These are phyloP conservation scores for Chascanopsetta lugubris DNA, from an alignment of 2,113 vertebrate genomes.

Conservation along the genomic window DNA sequence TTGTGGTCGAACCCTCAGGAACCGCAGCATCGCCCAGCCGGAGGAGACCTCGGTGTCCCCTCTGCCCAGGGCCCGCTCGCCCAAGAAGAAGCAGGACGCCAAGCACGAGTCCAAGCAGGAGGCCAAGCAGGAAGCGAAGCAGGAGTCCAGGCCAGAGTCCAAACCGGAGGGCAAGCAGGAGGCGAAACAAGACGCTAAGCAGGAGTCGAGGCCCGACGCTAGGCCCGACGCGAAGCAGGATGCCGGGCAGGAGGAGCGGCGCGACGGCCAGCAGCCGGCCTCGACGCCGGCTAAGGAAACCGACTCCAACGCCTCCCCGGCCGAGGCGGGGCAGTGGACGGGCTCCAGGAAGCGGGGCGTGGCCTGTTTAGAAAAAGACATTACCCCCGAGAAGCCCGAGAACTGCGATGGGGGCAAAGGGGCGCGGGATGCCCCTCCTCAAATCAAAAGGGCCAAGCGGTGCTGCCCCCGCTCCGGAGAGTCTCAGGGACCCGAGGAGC, in stretches of 20 bases:
- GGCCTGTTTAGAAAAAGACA: slow-evolving; percentile 89
- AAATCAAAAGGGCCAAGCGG: slow-evolving; percentile 91
- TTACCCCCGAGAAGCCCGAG: slow-evolving; percentile 85
- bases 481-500: slow-evolving; percentile 87
- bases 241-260: slow-evolving; percentile 37
- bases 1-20: slow-evolving; percentile 98
- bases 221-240: slow-evolving; percentile 51
- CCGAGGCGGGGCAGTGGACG: slow-evolving; percentile 85
- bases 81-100: slow-evolving; percentile 89
- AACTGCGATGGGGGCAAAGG: slow-evolving; percentile 84
- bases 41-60: slow-evolving; percentile 91
- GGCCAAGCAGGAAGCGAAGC: slow-evolving; percentile 80
- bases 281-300: slow-evolving; percentile 83
- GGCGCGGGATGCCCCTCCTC: slow-evolving; percentile 82
- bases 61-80: slow-evolving; percentile 91
- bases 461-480: slow-evolving; percentile 89
- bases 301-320: slow-evolving; percentile 80
- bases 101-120: slow-evolving; percentile 69
- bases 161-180: slow-evolving; percentile 48
- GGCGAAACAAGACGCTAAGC: slow-evolving; percentile 7
- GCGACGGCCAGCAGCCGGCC: slow-evolving; percentile 73
- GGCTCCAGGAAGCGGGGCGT: slow-evolving; percentile 89
- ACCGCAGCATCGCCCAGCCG: slow-evolving; percentile 97
- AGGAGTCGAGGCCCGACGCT: slow-evolving; percentile 33
- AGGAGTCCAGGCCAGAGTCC: slow-evolving; percentile 80